Evolutionary conservation across 1,140 invertebrate species (phyloP), one percentile per base, ranked within the genome.

Genomic region (Dendrolimus punctatus): DNA sequence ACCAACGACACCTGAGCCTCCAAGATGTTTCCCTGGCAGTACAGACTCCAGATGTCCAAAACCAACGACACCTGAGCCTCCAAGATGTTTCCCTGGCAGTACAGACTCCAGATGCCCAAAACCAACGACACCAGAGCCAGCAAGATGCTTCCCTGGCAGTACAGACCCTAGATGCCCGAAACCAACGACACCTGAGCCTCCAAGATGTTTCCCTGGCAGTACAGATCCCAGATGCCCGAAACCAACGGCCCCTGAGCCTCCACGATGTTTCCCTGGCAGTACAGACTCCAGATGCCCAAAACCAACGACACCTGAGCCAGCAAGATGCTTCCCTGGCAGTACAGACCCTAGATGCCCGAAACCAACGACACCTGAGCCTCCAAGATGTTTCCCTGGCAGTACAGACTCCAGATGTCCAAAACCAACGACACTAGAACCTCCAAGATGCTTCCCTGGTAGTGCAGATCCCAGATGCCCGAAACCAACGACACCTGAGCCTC

Each of bases 161-260:
- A 76, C 37, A 0, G 76, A 88, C 64, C 77, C 81, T 5, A 57
- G 76, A 49, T 82, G 71, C 51, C 74, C 76, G 5, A 39, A 53
- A 8, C 64, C 67, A 49, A 51, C 73, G 2, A 64, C 60, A 9
- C 57, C 60, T 37, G 54, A 48, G 41, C 42, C 58, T 57, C 70
- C 71, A 8, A 53, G 53, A 0, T 88, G 87, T 54, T 85, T 70
- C 55, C 86, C 84, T 6, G 87, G 88, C 7, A 80, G 78, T n/a
- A 68, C 53, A 0, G 87, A 88, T 69, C 73, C 79, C 38, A 53
- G 80, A 39, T 85, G 85, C 68, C 76, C 77, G 23, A 64, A 60
- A 59, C 55, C 68, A 45, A 62, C 71, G 8, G 73, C 71, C 10
- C 56, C 57, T n/a, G 58, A 53, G 46, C 61, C 73, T 56, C 68